Evolutionary conservation across 2,888 invertebrate species (phyloP).

Genomic region (Malacosoma neustria): DNA sequence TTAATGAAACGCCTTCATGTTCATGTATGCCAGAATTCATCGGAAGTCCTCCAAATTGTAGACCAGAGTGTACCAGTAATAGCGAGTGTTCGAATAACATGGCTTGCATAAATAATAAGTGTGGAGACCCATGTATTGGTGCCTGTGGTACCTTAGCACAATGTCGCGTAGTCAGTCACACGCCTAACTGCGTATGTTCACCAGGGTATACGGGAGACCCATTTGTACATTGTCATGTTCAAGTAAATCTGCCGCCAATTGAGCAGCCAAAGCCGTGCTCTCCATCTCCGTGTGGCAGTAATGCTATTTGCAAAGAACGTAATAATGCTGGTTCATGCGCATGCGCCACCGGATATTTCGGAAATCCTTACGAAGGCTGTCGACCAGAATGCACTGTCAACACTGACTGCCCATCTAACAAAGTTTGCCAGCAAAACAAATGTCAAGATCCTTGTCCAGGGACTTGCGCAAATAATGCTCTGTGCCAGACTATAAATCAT

Average conservation of each 20-base stretch:
- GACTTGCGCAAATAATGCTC: conserved; percentile 82
- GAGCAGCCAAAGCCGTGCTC: conserved; percentile 75
- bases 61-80: conserved; percentile 83
- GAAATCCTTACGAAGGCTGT: conserved; percentile 80
- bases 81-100: conserved; percentile 79
- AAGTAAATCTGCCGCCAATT: conserved; percentile 38
- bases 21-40: conserved; percentile 80
- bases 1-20: conserved; percentile 79
- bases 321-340: conserved; percentile 82
- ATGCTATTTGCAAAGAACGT: conserved; percentile 80
- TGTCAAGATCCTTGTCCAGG: conserved; percentile 86
- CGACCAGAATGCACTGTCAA: conserved; percentile 84
- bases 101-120: conserved; percentile 83
- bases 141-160: conserved; percentile 81
- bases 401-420: conserved; percentile 82
- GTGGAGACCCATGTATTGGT: conserved; percentile 82
- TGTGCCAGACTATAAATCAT: conserved; percentile 83
- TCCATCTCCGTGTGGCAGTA: conserved; percentile 83
- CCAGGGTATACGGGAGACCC: conserved; percentile 83
- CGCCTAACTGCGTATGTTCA: conserved; percentile 80
- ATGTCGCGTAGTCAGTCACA: conserved; percentile 83
- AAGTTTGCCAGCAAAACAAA: conserved; percentile 82
- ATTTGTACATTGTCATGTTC: conserved; percentile 75
- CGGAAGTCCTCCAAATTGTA: conserved; percentile 81
- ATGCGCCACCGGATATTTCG: conserved; percentile 79